These are phyloP conservation scores for Globicephala melas DNA, from an alignment of 2,113 vertebrate species.

Conservation along the genomic window DNA sequence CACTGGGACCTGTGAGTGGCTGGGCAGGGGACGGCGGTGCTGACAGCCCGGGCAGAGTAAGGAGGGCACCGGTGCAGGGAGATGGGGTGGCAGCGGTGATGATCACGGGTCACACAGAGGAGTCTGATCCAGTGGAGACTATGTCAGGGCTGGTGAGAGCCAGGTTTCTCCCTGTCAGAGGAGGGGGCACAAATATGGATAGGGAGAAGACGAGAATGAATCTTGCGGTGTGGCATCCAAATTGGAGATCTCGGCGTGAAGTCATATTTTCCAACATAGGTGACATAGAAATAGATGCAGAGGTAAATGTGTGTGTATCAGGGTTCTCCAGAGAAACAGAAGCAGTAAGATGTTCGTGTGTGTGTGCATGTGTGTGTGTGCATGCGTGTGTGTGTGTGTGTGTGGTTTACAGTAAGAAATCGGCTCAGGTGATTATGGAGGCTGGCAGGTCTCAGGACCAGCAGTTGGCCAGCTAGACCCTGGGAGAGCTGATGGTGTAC, in stretches of 20 bases:
- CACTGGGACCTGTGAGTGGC: rapidly evolving
- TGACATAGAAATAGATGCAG: neutral
- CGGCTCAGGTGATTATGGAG: neutral
- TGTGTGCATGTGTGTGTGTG: neutral
- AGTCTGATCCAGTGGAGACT: neutral
- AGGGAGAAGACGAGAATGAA: neutral
- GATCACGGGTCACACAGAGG: neutral
- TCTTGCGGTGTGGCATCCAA: neutral
- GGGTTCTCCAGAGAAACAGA: neutral
- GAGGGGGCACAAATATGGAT: neutral
- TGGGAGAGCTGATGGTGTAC: neutral
- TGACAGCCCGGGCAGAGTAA: rapidly evolving
- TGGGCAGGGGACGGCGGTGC: neutral
- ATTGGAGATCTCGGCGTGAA: neutral
- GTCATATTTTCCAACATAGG: neutral
- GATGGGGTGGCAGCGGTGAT: too few relatives aligned
- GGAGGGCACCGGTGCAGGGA: rapidly evolving
- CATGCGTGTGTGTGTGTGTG: neutral
- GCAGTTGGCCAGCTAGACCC: neutral
- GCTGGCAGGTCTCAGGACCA: neutral
- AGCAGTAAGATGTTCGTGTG: neutral
- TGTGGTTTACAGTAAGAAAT: neutral
- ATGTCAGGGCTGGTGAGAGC: neutral
- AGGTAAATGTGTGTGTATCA: neutral
- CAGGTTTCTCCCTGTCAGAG: neutral